Percentiles rank a stretch among this genome's conserved stretches.
phyloP scores from a whole-genome alignment of 2,888 invertebrate species.

The Platycnemis pennipes region DNA sequence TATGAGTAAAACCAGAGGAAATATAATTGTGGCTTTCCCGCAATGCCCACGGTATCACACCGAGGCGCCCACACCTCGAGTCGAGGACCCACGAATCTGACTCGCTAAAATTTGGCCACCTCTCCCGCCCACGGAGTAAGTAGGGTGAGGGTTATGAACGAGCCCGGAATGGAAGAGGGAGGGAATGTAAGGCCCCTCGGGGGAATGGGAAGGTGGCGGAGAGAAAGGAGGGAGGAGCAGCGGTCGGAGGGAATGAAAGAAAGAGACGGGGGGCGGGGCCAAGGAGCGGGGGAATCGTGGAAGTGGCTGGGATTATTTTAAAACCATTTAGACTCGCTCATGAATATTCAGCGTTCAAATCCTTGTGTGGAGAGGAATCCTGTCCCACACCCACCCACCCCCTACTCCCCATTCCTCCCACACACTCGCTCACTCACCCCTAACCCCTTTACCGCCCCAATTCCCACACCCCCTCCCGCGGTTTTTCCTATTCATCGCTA shows the following conservation, averaged over 20 bases:
- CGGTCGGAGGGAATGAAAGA: not conserved
- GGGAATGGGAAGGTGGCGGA: not conserved
- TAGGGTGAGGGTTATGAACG: too few relatives aligned
- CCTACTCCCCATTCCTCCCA: not conserved
- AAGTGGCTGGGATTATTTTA: slow-evolving; percentile 64
- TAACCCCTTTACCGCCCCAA: not conserved
- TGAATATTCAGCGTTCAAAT: slow-evolving; percentile 64
- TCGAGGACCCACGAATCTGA: too few relatives aligned
- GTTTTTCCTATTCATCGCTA: slow-evolving; percentile 59
- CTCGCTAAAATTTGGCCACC: too few relatives aligned
- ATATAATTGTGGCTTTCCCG: too few relatives aligned
- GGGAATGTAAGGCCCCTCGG: too few relatives aligned
- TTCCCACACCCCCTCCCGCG: not conserved
- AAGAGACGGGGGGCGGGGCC: not conserved
- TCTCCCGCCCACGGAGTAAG: too few relatives aligned
- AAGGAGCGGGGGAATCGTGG: not conserved
- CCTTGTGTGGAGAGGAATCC: slow-evolving; percentile 30
- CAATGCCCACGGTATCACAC: too few relatives aligned
- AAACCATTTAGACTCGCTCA: slow-evolving; percentile 65
- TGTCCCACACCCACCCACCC: not conserved
- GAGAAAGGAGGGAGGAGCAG: not conserved
- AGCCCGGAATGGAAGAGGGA: too few relatives aligned
- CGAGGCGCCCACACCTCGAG: too few relatives aligned
- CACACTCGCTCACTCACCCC: not conserved
- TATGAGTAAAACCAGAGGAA: too few relatives aligned